These are phyloP conservation scores for sheep (Ovis aries) DNA, from an alignment of 2,113 vertebrate genomes.

Conservation along the genomic window DNA sequence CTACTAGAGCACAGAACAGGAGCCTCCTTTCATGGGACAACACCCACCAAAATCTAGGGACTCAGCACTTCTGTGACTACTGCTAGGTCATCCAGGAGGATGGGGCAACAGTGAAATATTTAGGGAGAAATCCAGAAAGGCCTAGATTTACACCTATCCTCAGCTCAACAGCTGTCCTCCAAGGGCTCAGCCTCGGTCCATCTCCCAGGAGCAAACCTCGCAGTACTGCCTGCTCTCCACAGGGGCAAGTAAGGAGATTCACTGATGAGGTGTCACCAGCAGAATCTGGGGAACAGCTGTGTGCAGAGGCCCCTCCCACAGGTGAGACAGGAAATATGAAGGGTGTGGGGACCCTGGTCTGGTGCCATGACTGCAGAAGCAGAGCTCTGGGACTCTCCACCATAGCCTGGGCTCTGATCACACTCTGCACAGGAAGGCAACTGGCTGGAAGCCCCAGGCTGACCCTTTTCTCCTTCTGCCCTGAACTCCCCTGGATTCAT, in stretches of 20 bases:
- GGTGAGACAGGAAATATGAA: not conserved
- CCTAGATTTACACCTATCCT: not conserved
- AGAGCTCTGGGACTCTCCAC: too few species aligned
- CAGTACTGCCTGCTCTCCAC: not conserved
- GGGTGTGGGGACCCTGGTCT: not conserved
- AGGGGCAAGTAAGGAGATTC: not conserved
- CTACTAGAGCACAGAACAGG: too few species aligned
- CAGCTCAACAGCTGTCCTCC: not conserved
- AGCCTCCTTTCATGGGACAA: too few species aligned
- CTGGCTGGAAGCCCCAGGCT: too few species aligned
- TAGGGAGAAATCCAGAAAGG: not conserved
- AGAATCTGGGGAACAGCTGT: not conserved
- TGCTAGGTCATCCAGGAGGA: too few species aligned
- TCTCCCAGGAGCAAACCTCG: not conserved
- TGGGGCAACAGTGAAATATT: too few species aligned
- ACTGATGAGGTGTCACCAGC: not conserved
- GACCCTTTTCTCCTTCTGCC: too few species aligned
- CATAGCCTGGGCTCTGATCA: too few species aligned
- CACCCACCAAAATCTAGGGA: too few species aligned
- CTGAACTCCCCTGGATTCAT: too few species aligned
- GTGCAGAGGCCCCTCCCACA: fast-evolving
- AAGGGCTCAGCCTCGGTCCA: not conserved
- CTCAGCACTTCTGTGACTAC: too few species aligned
- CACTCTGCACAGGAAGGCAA: too few species aligned
- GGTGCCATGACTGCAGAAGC: not conserved